Evolutionary conservation across 2,113 vertebrate genomes (phyloP).

Genomic region (Cyprinodon brontotheroides): DNA sequence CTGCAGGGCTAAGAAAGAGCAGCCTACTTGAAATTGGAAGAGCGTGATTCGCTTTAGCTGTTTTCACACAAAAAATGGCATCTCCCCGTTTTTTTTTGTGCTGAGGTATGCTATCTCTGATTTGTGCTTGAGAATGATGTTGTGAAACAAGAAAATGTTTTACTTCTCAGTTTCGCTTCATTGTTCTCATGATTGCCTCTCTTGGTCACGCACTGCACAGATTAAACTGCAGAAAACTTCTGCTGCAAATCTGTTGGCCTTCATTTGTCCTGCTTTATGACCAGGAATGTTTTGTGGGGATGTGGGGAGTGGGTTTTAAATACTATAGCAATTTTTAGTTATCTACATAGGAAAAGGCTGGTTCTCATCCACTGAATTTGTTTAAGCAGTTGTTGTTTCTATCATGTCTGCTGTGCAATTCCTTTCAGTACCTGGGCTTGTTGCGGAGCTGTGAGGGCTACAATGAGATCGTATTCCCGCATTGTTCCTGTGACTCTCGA

Average conservation of each 20-base stretch:
- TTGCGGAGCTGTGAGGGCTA: slow-evolving; percentile 92
- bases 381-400: background rate
- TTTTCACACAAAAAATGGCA: background rate
- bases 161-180: background rate
- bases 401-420: background rate
- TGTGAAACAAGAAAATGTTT: slow-evolving; percentile 1
- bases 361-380: background rate
- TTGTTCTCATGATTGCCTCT: background rate
- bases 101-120: background rate
- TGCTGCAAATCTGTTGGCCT: background rate
- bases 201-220: background rate
- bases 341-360: background rate
- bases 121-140: background rate
- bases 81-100: background rate
- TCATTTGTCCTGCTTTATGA: background rate
- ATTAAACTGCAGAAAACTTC: background rate
- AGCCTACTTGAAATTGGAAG: background rate
- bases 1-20: background rate
- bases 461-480: slow-evolving; percentile 95
- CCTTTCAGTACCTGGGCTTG: slow-evolving; percentile 89
- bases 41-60: background rate
- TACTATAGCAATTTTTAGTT: background rate
- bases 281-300: background rate
- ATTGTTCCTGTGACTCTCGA: slow-evolving; percentile 94
- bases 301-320: background rate